Evolutionary conservation across 2,113 vertebrate genomes (phyloP).

Genomic region (Poeciliopsis occidentalis): DNA sequence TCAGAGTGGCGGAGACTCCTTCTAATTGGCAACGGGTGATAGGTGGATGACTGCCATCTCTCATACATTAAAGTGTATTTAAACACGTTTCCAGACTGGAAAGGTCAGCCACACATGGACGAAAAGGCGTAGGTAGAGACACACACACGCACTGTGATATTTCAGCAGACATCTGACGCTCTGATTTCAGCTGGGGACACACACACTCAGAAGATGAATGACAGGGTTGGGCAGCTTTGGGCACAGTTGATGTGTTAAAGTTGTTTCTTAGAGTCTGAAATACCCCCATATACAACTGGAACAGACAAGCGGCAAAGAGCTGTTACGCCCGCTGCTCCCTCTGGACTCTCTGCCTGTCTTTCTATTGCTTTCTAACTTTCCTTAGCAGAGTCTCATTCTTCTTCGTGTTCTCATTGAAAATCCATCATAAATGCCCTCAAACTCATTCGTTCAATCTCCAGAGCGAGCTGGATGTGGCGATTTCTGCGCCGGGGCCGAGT

Average conservation of each 20-base stretch:
- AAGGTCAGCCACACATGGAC: conserved; percentile 17
- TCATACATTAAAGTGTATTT: neutral
- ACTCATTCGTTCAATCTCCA: neutral
- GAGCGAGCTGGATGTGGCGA: neutral
- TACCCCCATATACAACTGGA: conserved; percentile 36
- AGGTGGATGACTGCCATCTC: neutral
- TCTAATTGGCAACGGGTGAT: conserved; percentile 44
- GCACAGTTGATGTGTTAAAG: conserved; percentile 37
- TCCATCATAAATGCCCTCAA: neutral
- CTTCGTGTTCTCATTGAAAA: neutral
- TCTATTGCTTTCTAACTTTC: conserved; percentile 11
- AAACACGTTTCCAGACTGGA: neutral
- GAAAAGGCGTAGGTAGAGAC: neutral
- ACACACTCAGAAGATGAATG: conserved; percentile 41
- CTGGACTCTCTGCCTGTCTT: conserved; percentile 7
- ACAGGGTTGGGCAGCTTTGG: conserved; percentile 45
- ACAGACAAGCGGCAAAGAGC: conserved; percentile 20
- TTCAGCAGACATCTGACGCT: conserved; percentile 14
- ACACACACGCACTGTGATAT: conserved; percentile 2
- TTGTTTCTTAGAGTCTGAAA: conserved; percentile 44
- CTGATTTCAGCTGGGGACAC: conserved; percentile 18
- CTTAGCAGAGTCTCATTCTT: conserved; percentile 1
- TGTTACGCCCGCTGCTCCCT: conserved; percentile 36
- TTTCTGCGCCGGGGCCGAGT: too few relatives aligned
- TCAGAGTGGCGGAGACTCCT: conserved; percentile 6